A percentile compares a stretch with the other conserved stretches of the same genome.
phyloP scores from a whole-genome alignment of 2,113 vertebrate species.

The Ifrita kowaldi region DNA sequence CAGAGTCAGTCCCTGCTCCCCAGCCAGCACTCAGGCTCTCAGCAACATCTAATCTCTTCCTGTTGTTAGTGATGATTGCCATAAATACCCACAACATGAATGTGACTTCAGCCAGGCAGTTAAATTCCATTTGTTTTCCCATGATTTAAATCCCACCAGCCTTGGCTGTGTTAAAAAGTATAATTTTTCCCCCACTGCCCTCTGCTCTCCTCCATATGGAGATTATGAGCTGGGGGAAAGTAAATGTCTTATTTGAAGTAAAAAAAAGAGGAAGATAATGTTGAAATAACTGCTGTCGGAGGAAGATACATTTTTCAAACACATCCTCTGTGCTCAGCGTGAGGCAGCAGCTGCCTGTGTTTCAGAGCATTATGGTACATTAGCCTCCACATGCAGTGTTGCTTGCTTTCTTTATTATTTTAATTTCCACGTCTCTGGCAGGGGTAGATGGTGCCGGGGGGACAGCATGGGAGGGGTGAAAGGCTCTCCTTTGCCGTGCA shows the following conservation, averaged over 20 bases:
- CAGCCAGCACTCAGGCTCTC: neutral
- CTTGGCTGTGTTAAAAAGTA: slow-evolving; percentile 1
- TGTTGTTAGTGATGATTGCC: slow-evolving; percentile 14
- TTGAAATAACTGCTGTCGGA: slow-evolving; percentile 62
- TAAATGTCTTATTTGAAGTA: slow-evolving; percentile 36
- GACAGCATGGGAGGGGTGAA: neutral
- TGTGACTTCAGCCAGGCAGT: slow-evolving; percentile 13
- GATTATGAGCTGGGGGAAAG: slow-evolving; percentile 26
- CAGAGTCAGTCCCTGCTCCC: neutral
- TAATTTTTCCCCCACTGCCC: neutral
- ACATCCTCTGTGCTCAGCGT: neutral
- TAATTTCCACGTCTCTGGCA: slow-evolving; percentile 28
- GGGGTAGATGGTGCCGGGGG: neutral
- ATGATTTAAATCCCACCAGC: slow-evolving; percentile 35
- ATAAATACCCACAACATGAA: neutral
- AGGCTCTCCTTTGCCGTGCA: fast-evolving
- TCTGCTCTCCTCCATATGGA: neutral
- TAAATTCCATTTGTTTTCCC: slow-evolving; percentile 42
- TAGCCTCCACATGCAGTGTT: neutral
- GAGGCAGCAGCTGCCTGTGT: neutral
- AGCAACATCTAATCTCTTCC: neutral
- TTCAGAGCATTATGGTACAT: slow-evolving; percentile 35
- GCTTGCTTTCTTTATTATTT: slow-evolving; percentile 55
- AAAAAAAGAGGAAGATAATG: slow-evolving; percentile 4
- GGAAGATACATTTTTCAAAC: slow-evolving; percentile 19